These are phyloP conservation scores for Perdita meconis DNA, from an alignment of 2,888 invertebrate genomes.

Conservation along the genomic window DNA sequence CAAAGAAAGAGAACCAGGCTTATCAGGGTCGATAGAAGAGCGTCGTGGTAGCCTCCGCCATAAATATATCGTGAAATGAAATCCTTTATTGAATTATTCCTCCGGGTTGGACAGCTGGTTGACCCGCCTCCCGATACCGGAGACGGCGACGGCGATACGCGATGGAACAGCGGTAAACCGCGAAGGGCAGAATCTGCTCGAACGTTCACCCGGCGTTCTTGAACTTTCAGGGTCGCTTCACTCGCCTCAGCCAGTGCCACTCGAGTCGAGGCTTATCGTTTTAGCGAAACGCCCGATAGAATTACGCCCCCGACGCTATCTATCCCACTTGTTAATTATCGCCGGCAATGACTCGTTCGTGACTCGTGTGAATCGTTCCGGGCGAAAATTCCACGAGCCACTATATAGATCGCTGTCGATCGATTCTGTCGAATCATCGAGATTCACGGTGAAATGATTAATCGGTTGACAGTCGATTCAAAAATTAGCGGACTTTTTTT, in stretches of 20 bases:
- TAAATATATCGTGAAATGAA: constrained; percentile 5
- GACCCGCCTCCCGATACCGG: constrained; percentile 16
- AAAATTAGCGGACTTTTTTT: no score
- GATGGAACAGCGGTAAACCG: constrained; percentile 52
- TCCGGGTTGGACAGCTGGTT: constrained; percentile 10
- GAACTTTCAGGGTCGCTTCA: constrained; percentile 82
- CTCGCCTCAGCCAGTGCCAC: constrained; percentile 45
- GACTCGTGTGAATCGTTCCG: no score
- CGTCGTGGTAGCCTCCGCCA: not conserved
- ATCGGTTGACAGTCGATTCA: no score
- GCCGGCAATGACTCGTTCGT: constrained; percentile 2
- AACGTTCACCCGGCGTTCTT: constrained; percentile 81
- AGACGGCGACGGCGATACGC: constrained; percentile 18
- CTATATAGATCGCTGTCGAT: no score
- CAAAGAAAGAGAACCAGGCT: no score
- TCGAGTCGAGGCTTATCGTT: constrained; percentile 66
- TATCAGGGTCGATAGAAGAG: constrained; percentile 15
- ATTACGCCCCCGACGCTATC: constrained; percentile 66
- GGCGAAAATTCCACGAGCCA: no score
- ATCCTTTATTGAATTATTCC: constrained; percentile 22
- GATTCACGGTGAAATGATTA: no score
- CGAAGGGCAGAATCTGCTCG: constrained; percentile 61
- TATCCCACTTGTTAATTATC: constrained; percentile 44
- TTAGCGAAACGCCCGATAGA: constrained; percentile 65
- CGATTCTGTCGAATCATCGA: no score